phyloP scores from a whole-genome alignment of 2,888 invertebrate genomes.

The Lysandra coridon region DNA sequence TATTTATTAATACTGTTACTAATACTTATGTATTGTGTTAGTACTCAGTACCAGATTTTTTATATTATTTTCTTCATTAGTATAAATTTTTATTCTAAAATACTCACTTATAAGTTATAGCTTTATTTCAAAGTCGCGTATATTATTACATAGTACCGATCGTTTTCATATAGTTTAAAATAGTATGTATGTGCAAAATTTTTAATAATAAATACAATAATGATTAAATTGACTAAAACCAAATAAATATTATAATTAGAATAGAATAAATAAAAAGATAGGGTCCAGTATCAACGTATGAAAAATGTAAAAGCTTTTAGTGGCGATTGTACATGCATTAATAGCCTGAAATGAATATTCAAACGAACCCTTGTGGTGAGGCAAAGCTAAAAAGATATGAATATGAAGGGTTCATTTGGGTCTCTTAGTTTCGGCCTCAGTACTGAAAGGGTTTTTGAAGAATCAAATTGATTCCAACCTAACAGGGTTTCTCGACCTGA shows the following conservation, averaged over 20 bases:
- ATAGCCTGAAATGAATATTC: constrained; percentile 28
- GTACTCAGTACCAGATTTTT: no score
- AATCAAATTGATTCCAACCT: constrained; percentile 7
- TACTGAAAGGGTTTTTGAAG: constrained; percentile 3
- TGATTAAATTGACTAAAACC: no score
- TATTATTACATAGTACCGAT: no score
- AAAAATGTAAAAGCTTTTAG: constrained; percentile 11
- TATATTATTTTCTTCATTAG: no score
- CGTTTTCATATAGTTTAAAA: no score
- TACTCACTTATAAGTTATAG: no score
- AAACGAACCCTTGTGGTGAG: constrained; percentile 14
- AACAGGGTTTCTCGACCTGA: neutral
- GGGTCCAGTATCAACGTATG: neutral
- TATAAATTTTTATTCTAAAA: no score
- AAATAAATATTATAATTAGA: neutral
- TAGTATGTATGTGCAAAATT: no score
- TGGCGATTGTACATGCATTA: constrained; percentile 20
- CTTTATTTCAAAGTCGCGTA: no score
- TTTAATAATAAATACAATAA: neutral
- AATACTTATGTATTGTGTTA: no score
- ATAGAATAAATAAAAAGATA: neutral
- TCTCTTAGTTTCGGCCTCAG: constrained; percentile 10
- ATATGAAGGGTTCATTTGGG: constrained; percentile 18
- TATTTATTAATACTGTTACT: no score
- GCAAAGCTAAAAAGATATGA: constrained; percentile 24